Percentiles rank a stretch among this genome's conserved stretches.
phyloP scores from a whole-genome alignment of 2,113 vertebrate genomes.

The Bagarius yarrelli region DNA sequence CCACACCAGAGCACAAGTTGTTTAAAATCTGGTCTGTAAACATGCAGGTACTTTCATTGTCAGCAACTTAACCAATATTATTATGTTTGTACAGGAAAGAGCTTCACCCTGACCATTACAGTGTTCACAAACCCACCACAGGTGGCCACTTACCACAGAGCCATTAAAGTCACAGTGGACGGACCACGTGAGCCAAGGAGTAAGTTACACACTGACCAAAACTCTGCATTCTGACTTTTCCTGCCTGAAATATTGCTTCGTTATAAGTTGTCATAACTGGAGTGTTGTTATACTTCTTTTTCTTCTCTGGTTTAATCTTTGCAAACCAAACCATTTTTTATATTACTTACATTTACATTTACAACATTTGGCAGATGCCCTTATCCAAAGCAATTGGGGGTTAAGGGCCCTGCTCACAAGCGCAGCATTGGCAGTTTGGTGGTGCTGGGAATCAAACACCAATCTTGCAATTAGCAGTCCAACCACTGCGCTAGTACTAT shows the following conservation, averaged over 20 bases:
- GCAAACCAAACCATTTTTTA: no score
- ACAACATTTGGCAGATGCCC: no score
- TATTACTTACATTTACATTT: no score
- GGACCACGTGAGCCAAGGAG: slow-evolving; percentile 97
- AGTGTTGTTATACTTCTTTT: background rate
- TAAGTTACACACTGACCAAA: slow-evolving; percentile 78
- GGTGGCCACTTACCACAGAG: slow-evolving; percentile 99
- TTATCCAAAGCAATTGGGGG: no score
- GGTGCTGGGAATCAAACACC: no score
- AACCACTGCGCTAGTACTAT: no score
- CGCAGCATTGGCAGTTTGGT: no score
- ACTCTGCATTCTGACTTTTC: slow-evolving; percentile 23
- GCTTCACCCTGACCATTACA: slow-evolving; percentile 99
- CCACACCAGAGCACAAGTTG: slow-evolving; percentile 44
- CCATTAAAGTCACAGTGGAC: slow-evolving; percentile 99
- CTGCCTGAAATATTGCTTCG: slow-evolving; percentile 11
- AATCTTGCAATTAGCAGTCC: no score
- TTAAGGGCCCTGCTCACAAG: no score
- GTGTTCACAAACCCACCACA: slow-evolving; percentile 99
- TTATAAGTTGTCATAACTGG: slow-evolving; percentile 6
- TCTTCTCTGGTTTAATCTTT: slow-evolving; percentile 11
- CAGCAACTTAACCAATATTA: slow-evolving; percentile 53
- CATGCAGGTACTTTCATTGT: slow-evolving; percentile 25
- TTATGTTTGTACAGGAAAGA: slow-evolving; percentile 86
- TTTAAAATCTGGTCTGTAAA: slow-evolving; percentile 37